phyloP scores from a whole-genome alignment of 2,888 invertebrate genomes.

The Agriopis leucophaearia region DNA sequence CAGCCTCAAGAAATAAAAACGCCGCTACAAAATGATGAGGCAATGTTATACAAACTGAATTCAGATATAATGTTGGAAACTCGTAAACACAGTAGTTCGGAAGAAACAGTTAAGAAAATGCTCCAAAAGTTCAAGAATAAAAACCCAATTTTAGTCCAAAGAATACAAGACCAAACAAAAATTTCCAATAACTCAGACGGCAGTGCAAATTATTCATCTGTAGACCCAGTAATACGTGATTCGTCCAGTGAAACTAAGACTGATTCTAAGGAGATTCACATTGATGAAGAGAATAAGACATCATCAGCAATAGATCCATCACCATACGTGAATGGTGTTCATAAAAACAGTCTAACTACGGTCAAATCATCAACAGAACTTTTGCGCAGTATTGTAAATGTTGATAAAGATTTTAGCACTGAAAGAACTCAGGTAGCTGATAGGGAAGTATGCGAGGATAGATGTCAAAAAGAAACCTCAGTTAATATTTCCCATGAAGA shows the following conservation, averaged over 20 bases:
- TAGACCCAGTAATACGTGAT: slow-evolving; percentile 16
- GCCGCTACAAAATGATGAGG: slow-evolving; percentile 60
- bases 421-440: background rate
- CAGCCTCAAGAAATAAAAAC: slow-evolving; percentile 64
- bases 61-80: slow-evolving; percentile 66
- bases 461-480: slow-evolving; percentile 16
- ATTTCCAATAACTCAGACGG: slow-evolving; percentile 47
- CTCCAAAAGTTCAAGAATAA: slow-evolving; percentile 67
- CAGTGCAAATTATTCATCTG: slow-evolving; percentile 42
- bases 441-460: slow-evolving; percentile 12
- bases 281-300: slow-evolving; percentile 6
- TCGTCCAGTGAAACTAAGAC: slow-evolving; percentile 15
- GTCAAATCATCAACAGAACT: slow-evolving; percentile 62
- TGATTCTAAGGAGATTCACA: slow-evolving; percentile 20
- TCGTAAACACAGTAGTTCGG: slow-evolving; percentile 57
- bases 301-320: slow-evolving; percentile 21
- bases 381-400: slow-evolving; percentile 57
- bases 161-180: slow-evolving; percentile 52
- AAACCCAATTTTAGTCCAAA: slow-evolving; percentile 62
- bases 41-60: slow-evolving; percentile 68
- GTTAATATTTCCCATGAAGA: slow-evolving; percentile 36
- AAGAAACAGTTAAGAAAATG: slow-evolving; percentile 53
- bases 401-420: slow-evolving; percentile 6
- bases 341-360: slow-evolving; percentile 45
- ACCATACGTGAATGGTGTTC: slow-evolving; percentile 6